phyloP scores from a whole-genome alignment of 2,113 vertebrate species.

The Percina caprodes region DNA sequence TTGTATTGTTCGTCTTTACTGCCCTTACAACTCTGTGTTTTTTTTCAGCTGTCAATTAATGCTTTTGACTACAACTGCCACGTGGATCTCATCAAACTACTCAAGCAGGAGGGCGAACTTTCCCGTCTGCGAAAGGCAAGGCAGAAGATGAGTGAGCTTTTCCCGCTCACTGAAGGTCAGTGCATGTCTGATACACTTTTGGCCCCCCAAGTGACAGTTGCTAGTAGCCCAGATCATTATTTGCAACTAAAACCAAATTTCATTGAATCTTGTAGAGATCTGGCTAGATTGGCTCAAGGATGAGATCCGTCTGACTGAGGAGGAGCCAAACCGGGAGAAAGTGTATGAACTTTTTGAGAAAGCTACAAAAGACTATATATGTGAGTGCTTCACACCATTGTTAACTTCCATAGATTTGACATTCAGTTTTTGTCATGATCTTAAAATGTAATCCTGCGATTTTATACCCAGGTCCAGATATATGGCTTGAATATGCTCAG shows the following conservation, averaged over 20 bases:
- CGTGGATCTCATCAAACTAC: constrained; percentile 94
- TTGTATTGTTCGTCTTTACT: neutral
- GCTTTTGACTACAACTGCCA: constrained; percentile 97
- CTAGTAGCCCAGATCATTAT: neutral
- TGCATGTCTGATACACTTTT: constrained; percentile 4
- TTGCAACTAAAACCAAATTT: constrained; percentile 17
- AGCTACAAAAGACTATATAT: constrained; percentile 95
- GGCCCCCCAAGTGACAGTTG: neutral
- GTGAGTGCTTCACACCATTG: constrained; percentile 83
- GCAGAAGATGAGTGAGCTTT: constrained; percentile 97
- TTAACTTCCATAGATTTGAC: fast-evolving
- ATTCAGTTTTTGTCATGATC: neutral
- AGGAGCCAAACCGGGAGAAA: constrained; percentile 88
- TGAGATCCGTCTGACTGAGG: constrained; percentile 90
- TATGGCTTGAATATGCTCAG: constrained; percentile 98
- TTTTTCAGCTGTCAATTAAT: constrained; percentile 92
- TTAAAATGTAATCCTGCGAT: neutral
- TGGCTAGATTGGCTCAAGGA: constrained; percentile 99
- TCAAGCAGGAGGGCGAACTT: constrained; percentile 93
- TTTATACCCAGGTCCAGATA: constrained; percentile 89
- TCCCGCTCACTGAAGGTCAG: constrained; percentile 96
- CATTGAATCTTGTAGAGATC: constrained; percentile 85
- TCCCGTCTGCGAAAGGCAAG: constrained; percentile 88
- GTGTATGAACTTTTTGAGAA: constrained; percentile 94
- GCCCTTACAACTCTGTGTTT: neutral